Percentiles rank a stretch among this genome's conserved stretches.
Conservation (phyloP, 2,113 vertebrate genomes). For the Callopanchax toddi region DNA sequence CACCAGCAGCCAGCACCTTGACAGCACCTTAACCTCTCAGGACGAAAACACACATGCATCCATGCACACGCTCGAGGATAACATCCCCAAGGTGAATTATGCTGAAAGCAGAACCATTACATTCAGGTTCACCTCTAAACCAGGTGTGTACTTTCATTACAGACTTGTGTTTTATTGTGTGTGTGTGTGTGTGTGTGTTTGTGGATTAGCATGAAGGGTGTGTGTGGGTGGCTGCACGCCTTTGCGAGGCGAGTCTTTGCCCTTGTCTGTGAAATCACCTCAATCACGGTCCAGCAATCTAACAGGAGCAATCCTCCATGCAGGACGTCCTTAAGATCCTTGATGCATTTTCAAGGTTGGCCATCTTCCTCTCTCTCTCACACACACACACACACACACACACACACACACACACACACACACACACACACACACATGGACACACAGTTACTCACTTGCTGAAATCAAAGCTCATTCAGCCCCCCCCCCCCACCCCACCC, state of each 20-base stretch:
- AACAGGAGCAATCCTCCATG: conserved; percentile 37
- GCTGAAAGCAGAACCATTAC: conserved; percentile 33
- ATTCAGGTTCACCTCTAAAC: conserved; percentile 45
- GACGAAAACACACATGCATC: not conserved
- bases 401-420: conserved; percentile 16
- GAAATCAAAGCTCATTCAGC: conserved; percentile 55
- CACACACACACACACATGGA: not conserved
- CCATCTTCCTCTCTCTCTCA: conserved; percentile 16
- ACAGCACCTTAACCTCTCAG: conserved; percentile 22
- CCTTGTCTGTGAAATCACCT: conserved; percentile 35
- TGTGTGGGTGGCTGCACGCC: conserved; percentile 2
- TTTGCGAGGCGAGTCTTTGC: conserved; percentile 23
- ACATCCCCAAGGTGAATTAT: conserved; percentile 22
- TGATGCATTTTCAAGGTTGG: conserved; percentile 60
- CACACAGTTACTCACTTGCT: conserved; percentile 6
- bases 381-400: not conserved
- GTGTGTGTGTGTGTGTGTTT: conserved; percentile 6
- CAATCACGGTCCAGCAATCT: conserved; percentile 44
- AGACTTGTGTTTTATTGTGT: conserved; percentile 24
- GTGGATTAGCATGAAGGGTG: conserved; percentile 1
- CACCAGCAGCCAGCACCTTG: not conserved
- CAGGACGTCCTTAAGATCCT: conserved; percentile 47
- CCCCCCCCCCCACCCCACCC: conserved; percentile 33
- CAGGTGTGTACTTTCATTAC: conserved; percentile 40
- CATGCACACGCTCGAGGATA: conserved; percentile 1